A percentile compares a stretch with the other conserved stretches of the same genome.
phyloP scores from a whole-genome alignment of 2,113 vertebrate species.

The Ochotona princeps region DNA sequence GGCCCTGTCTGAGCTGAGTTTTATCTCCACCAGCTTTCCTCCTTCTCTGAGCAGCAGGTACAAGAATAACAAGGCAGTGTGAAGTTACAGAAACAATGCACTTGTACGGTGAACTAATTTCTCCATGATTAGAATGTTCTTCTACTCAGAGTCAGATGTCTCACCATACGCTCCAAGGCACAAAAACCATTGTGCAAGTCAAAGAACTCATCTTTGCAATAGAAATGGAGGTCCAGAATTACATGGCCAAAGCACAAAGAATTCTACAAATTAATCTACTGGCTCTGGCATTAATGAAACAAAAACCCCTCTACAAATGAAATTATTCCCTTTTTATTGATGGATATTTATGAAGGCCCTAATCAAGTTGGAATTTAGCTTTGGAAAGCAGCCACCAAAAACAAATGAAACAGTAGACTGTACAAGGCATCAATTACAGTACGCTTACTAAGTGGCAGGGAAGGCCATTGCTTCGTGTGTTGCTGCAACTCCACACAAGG shows the following conservation, averaged over 20 bases:
- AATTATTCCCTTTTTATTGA: slow-evolving; percentile 53
- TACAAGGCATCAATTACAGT: neutral
- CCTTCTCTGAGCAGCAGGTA: slow-evolving; percentile 77
- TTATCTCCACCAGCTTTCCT: slow-evolving; percentile 64
- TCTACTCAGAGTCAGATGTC: slow-evolving; percentile 46
- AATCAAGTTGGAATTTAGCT: slow-evolving; percentile 31
- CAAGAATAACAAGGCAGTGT: slow-evolving; percentile 70
- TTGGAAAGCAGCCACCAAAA: neutral
- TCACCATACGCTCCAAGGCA: neutral
- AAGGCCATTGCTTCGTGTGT: too few species aligned
- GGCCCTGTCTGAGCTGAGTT: slow-evolving; percentile 59
- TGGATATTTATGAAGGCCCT: slow-evolving; percentile 61
- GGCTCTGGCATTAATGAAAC: neutral
- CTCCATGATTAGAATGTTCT: slow-evolving; percentile 53
- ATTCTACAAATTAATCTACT: neutral
- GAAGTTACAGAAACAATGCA: slow-evolving; percentile 64
- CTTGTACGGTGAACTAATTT: slow-evolving; percentile 65
- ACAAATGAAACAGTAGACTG: neutral
- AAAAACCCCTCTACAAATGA: slow-evolving; percentile 22
- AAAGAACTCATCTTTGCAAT: slow-evolving; percentile 4
- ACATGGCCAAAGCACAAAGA: neutral
- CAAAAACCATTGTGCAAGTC: neutral
- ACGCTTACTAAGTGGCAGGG: neutral
- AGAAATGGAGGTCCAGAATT: slow-evolving; percentile 39
- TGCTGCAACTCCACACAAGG: neutral